Conservation (phyloP, 2,113 vertebrate genomes). For the Struthidea cinerea region DNA sequence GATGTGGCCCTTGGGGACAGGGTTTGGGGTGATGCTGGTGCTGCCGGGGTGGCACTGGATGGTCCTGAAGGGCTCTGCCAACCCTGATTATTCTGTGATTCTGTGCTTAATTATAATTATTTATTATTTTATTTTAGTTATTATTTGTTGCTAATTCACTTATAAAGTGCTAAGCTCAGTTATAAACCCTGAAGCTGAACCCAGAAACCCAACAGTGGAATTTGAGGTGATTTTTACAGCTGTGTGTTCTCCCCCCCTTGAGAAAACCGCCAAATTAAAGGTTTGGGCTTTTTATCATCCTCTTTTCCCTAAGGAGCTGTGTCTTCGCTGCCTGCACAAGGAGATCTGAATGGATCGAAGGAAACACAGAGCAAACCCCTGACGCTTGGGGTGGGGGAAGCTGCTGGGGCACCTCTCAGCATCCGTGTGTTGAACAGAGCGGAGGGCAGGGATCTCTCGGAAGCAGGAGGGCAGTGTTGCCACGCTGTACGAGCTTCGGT, state of each 20-base stretch:
- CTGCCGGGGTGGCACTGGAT: accelerated
- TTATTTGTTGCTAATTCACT: not conserved
- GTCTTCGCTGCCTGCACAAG: not conserved
- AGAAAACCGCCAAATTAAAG: not conserved
- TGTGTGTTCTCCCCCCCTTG: not conserved
- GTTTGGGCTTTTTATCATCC: not conserved
- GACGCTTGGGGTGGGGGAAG: not conserved
- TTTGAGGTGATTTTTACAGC: not conserved
- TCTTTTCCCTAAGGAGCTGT: not conserved
- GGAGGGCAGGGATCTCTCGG: not conserved
- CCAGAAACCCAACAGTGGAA: not conserved
- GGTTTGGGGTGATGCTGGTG: not conserved
- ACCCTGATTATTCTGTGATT: accelerated
- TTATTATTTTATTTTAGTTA: not conserved
- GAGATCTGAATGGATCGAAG: not conserved
- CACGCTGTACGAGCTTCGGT: not conserved
- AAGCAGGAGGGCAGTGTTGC: constrained; percentile 65
- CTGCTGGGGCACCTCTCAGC: accelerated
- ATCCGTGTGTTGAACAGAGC: accelerated
- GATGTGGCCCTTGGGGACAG: not conserved
- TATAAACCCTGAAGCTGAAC: not conserved
- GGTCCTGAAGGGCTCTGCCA: accelerated
- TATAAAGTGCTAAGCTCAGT: not conserved
- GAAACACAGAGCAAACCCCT: not conserved
- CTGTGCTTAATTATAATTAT: not conserved